Evolutionary conservation across 2,113 vertebrate species (phyloP).

Genomic region (Crotalus horridus): DNA sequence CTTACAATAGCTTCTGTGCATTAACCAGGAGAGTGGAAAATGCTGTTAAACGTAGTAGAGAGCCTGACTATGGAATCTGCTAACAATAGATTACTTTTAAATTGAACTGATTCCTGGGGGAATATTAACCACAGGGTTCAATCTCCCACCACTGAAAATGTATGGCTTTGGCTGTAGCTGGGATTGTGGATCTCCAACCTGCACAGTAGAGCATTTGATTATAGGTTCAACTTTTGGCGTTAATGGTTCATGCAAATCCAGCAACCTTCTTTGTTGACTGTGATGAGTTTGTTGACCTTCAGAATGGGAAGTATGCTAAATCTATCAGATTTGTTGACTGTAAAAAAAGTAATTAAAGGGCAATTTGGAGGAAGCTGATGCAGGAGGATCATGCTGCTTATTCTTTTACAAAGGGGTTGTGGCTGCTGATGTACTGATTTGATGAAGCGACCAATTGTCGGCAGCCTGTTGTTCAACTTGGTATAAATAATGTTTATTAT

Average conservation of each 20-base stretch:
- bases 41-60: background rate
- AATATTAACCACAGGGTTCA: background rate
- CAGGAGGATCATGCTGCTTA: background rate
- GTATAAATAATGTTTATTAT: background rate
- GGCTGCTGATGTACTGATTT: constrained; percentile 8
- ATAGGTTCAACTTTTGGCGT: background rate
- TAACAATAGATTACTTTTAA: background rate
- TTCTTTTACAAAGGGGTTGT: background rate
- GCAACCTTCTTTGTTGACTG: background rate
- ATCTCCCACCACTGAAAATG: background rate
- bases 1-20: background rate
- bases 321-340: background rate
- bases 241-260: background rate
- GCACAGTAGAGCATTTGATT: background rate
- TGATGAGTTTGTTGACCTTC: constrained; percentile 12
- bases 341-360: constrained; percentile 26
- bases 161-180: background rate
- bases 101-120: background rate
- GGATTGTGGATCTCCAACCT: background rate
- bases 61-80: background rate
- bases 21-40: background rate
- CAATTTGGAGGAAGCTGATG: background rate
- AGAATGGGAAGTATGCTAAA: background rate
- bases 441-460: background rate
- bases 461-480: background rate